Evolutionary conservation across 1,140 invertebrate genomes (phyloP).

Genomic region (Heliconius congener): DNA sequence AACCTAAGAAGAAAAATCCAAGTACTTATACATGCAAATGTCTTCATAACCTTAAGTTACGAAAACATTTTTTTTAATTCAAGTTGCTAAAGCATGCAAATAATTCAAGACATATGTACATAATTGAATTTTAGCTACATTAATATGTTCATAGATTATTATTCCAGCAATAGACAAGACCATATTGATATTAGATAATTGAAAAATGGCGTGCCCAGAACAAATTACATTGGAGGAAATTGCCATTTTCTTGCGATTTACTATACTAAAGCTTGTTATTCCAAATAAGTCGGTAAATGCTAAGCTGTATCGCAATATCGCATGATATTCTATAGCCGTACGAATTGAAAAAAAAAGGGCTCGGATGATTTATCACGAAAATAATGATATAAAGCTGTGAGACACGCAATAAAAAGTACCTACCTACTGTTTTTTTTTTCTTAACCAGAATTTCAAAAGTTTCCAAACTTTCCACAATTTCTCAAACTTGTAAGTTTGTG

Average conservation of each 20-base stretch:
- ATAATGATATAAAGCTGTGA: slow-evolving; percentile 16
- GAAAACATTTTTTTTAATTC: too few species aligned
- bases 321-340: slow-evolving; percentile 12
- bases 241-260: slow-evolving; percentile 45
- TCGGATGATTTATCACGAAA: slow-evolving; percentile 21
- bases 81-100: background rate
- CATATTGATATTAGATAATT: slow-evolving; percentile 77
- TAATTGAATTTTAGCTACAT: background rate
- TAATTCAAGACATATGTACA: background rate
- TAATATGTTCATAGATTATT: background rate
- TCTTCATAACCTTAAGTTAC: too few species aligned
- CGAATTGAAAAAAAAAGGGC: slow-evolving; percentile 15
- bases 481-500: background rate
- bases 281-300: slow-evolving; percentile 28
- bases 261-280: slow-evolving; percentile 35
- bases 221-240: slow-evolving; percentile 64
- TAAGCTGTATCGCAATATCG: slow-evolving; percentile 19
- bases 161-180: slow-evolving; percentile 51
- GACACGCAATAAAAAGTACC: slow-evolving; percentile 13
- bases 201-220: slow-evolving; percentile 69
- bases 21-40: too few species aligned
- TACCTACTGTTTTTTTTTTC: background rate
- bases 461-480: background rate
- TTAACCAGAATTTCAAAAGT: background rate
- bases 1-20: too few species aligned